A percentile compares a stretch with the other conserved stretches of the same genome.
These are phyloP conservation scores for Anoplolepis gracilipes DNA, from an alignment of 1,140 invertebrate genomes.

Conservation along the genomic window DNA sequence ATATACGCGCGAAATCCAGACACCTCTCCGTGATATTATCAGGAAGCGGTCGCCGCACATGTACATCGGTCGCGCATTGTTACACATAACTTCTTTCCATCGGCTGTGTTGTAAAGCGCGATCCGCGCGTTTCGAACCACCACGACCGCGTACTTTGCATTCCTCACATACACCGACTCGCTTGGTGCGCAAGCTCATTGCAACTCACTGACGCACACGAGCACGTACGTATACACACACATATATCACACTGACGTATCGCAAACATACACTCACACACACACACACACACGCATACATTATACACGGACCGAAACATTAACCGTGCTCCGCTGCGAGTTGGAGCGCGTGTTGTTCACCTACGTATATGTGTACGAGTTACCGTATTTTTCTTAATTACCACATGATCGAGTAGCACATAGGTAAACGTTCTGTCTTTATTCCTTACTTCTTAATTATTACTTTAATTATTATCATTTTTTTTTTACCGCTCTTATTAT, in stretches of 20 bases:
- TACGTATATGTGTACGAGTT: conserved; percentile 73
- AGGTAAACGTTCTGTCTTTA: conserved; percentile 47
- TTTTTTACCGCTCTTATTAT: conserved; percentile 54
- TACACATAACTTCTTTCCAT: conserved; percentile 73
- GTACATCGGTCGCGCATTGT: conserved; percentile 61
- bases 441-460: conserved; percentile 45
- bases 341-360: conserved; percentile 1
- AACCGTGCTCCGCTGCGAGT: conserved; percentile 14
- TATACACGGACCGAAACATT: conserved; percentile 37
- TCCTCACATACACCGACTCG: conserved; percentile 61
- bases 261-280: background rate
- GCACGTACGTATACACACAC: background rate
- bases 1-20: background rate
- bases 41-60: conserved; percentile 66
- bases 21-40: conserved; percentile 24
- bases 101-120: conserved; percentile 64
- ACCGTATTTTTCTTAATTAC: conserved; percentile 69
- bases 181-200: conserved; percentile 35
- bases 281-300: conserved; percentile 2
- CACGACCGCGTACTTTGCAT: conserved; percentile 67
- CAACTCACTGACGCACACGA: conserved; percentile 21
- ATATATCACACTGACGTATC: background rate
- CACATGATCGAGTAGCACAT: conserved; percentile 44
- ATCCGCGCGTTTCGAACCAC: conserved; percentile 64
- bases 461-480: conserved; percentile 39